phyloP scores from a whole-genome alignment of 2,888 invertebrate species.

The Cloeon dipterum region DNA sequence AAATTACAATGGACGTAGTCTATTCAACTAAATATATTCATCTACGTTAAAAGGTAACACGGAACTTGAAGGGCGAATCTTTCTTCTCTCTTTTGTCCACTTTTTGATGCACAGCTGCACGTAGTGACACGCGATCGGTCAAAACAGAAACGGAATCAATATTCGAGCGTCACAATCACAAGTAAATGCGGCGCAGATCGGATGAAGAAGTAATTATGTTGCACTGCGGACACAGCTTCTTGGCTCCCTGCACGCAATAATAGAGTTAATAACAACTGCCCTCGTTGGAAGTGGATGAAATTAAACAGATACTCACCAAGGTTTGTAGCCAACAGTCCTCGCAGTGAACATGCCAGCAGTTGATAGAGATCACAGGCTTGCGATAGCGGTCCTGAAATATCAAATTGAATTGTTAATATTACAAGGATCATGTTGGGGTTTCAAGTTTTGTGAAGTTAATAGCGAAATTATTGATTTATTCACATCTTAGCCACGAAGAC shows the following conservation, averaged over 20 bases:
- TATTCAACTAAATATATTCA: too few relatives aligned
- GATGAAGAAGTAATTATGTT: constrained; percentile 78
- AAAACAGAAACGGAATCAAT: too few relatives aligned
- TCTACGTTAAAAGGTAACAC: too few relatives aligned
- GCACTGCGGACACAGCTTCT: constrained; percentile 86
- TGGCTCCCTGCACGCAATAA: constrained; percentile 60
- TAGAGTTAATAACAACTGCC: constrained; percentile 12
- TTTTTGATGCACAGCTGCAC: too few relatives aligned
- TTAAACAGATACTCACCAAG: constrained; percentile 33
- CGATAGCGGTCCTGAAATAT: constrained; percentile 47
- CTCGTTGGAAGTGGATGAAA: neutral
- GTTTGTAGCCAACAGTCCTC: constrained; percentile 59
- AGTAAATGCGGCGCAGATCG: constrained; percentile 69
- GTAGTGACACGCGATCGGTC: too few relatives aligned
- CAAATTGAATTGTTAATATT: constrained; percentile 5
- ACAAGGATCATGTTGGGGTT: neutral
- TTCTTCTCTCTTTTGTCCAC: too few relatives aligned
- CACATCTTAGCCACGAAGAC: neutral
- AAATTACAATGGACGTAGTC: too few relatives aligned
- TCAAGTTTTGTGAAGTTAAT: too few relatives aligned
- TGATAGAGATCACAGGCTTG: constrained; percentile 75
- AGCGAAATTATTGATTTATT: neutral
- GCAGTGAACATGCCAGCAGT: constrained; percentile 94
- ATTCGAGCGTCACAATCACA: too few relatives aligned
- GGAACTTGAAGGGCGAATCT: too few relatives aligned